Conservation (phyloP, 2,888 invertebrate species). For the Acanthococcus lagerstroemiae region DNA sequence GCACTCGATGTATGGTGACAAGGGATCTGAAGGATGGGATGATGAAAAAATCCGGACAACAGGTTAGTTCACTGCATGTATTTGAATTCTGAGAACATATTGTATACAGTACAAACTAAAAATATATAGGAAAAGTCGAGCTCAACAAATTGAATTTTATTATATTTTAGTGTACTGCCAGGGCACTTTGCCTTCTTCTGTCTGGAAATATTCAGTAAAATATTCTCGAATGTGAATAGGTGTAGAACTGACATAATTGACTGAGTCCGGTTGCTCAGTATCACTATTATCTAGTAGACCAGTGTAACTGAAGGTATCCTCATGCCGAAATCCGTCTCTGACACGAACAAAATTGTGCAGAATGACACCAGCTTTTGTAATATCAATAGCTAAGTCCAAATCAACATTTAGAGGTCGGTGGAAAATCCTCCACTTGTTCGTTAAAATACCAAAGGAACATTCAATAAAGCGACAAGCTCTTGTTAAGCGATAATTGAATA, state of each 20-base stretch:
- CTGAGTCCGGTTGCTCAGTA: no score
- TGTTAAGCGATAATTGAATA: slow-evolving; percentile 37
- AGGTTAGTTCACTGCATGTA: no score
- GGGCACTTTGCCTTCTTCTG: background rate
- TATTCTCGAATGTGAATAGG: background rate
- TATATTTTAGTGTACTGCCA: no score
- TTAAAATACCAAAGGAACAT: slow-evolving; percentile 36
- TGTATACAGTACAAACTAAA: no score
- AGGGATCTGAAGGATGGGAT: no score
- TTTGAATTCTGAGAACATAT: no score
- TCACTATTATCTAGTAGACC: background rate
- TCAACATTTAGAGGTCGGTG: slow-evolving; percentile 38
- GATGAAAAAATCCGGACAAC: no score
- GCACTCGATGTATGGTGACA: no score
- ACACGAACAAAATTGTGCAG: slow-evolving; percentile 35
- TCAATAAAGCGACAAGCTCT: slow-evolving; percentile 36
- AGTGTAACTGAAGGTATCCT: slow-evolving; percentile 23
- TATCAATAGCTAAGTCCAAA: slow-evolving; percentile 36
- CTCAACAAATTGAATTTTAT: no score
- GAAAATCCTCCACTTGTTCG: slow-evolving; percentile 37
- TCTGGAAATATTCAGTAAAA: background rate
- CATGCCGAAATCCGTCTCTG: slow-evolving; percentile 34
- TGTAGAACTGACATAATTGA: no score
- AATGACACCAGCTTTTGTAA: slow-evolving; percentile 38
- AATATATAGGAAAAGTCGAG: no score